phyloP scores from a whole-genome alignment of 2,888 invertebrate genomes.

The Sinodicranocentrus sp. region DNA sequence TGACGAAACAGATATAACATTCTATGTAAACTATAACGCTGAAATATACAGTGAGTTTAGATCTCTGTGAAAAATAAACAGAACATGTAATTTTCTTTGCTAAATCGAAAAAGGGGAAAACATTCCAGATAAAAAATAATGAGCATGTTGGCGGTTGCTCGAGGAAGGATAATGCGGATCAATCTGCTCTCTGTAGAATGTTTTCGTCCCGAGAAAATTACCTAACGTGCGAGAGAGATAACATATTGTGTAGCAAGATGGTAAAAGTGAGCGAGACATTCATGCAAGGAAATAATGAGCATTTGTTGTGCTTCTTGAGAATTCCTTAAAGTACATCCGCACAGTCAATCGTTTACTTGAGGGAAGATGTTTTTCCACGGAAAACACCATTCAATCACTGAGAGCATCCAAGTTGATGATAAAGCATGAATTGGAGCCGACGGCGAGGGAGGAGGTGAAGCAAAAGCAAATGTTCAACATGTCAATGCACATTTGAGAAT shows the following conservation, averaged over 20 bases:
- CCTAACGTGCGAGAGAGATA: constrained; percentile 2
- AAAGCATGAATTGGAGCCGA: constrained; percentile 17
- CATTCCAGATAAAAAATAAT: neutral
- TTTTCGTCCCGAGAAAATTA: neutral
- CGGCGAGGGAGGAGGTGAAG: neutral
- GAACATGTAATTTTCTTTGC: too few relatives aligned
- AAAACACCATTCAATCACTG: neutral
- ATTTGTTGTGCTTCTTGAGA: constrained; percentile 1
- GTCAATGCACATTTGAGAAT: constrained; percentile 18
- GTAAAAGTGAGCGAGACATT: neutral
- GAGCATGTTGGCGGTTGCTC: neutral
- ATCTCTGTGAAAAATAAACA: too few relatives aligned
- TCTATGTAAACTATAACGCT: too few relatives aligned
- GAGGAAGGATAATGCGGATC: neutral
- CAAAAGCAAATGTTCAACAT: constrained; percentile 10
- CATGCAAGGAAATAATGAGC: constrained; percentile 8
- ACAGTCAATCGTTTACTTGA: neutral
- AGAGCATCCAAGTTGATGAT: constrained; percentile 5
- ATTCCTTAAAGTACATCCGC: neutral
- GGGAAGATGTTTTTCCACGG: neutral
- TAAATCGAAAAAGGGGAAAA: too few relatives aligned
- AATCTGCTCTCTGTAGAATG: neutral
- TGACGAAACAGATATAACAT: too few relatives aligned
- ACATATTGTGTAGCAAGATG: neutral
- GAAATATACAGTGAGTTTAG: too few relatives aligned